These are phyloP conservation scores for Proterorhinus semilunaris DNA, from an alignment of 2,113 vertebrate genomes.

Conservation along the genomic window DNA sequence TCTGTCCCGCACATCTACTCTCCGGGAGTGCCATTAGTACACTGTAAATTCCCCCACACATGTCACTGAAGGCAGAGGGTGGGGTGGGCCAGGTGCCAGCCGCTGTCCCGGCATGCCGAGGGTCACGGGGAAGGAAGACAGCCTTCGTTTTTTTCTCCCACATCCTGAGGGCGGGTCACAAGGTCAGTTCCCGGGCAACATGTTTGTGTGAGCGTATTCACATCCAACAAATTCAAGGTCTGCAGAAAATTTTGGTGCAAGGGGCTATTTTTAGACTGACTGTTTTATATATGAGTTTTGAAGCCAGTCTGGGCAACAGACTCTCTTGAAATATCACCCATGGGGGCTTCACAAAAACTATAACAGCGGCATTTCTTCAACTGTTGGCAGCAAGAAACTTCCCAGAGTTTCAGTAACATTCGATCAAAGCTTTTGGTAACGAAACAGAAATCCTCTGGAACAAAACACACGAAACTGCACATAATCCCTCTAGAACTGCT, in stretches of 20 bases:
- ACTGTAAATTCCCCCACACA: constrained; percentile 37
- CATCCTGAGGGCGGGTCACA: constrained; percentile 62
- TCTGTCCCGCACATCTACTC: constrained; percentile 12
- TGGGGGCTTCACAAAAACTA: not conserved
- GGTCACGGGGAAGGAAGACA: constrained; percentile 56
- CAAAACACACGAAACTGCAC: constrained; percentile 5
- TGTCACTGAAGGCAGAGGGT: constrained; percentile 28
- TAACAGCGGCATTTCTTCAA: not conserved
- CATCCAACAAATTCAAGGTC: not conserved
- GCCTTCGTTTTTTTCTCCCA: constrained; percentile 55
- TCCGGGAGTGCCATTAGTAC: constrained; percentile 46
- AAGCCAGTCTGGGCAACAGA: not conserved
- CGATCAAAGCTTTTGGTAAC: constrained; percentile 29
- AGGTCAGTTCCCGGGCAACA: constrained; percentile 21
- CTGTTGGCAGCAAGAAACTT: constrained; percentile 12
- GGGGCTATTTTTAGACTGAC: not conserved
- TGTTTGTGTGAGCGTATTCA: constrained; percentile 17
- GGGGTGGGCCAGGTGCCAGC: constrained; percentile 40
- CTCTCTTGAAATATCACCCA: not conserved
- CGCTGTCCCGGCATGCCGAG: constrained; percentile 33
- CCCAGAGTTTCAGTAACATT: constrained; percentile 11
- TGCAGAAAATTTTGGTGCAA: constrained; percentile 9
- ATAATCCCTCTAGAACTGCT: constrained; percentile 28
- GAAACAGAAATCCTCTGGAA: constrained; percentile 15
- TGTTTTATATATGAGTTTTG: constrained; percentile 3